phyloP scores from a whole-genome alignment of 2,888 invertebrate species.

The Stenchaetothrips biformis region DNA sequence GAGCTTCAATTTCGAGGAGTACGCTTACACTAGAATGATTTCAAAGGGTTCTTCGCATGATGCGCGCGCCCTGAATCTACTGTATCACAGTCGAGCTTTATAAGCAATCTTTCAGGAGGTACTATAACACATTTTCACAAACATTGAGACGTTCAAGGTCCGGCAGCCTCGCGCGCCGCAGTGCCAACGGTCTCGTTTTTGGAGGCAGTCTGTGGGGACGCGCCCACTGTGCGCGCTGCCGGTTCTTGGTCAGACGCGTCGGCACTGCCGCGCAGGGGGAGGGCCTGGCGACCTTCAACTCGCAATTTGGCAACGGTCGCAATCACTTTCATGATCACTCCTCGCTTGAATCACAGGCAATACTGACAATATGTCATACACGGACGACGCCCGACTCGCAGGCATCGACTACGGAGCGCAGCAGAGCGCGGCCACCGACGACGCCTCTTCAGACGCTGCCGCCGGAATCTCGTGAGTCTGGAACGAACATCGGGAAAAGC shows the following conservation, averaged over 20 bases:
- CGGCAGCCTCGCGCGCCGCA: too few relatives aligned
- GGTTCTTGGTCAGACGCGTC: too few relatives aligned
- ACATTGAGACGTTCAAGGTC: neutral
- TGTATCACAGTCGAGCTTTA: slow-evolving; percentile 8
- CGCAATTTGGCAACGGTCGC: neutral
- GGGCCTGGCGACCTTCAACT: neutral
- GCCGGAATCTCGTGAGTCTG: neutral
- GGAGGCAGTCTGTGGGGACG: too few relatives aligned
- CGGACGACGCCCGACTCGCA: neutral
- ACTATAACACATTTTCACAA: slow-evolving; percentile 22
- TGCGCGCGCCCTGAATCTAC: neutral
- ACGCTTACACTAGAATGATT: slow-evolving; percentile 9
- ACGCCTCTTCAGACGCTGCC: neutral
- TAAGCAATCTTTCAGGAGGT: slow-evolving; percentile 1
- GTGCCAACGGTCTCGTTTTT: too few relatives aligned
- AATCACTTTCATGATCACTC: neutral
- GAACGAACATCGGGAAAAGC: too few relatives aligned
- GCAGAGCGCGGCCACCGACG: neutral
- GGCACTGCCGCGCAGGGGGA: neutral
- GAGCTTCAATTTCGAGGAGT: neutral
- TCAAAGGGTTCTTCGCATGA: neutral
- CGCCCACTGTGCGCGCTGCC: too few relatives aligned
- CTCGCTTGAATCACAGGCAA: slow-evolving; percentile 20
- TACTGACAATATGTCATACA: slow-evolving; percentile 19
- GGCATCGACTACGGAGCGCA: neutral